A percentile compares a stretch with the other conserved stretches of the same genome.
Conservation (phyloP, 2,888 invertebrate genomes). For the Rosalia funebris region DNA sequence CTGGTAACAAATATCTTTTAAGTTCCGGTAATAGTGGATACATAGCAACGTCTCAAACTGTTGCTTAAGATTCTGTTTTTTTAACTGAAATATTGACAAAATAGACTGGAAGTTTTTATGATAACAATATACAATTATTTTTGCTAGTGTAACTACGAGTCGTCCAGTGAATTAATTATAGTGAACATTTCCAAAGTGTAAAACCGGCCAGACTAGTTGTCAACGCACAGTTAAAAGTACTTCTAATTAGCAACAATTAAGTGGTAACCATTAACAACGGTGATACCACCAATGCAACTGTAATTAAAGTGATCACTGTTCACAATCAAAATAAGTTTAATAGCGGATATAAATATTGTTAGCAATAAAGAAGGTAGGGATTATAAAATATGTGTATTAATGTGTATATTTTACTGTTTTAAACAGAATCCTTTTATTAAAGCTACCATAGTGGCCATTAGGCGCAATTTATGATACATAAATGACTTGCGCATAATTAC, state of each 20-base stretch:
- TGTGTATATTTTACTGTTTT: constrained; percentile 44
- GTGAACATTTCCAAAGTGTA: no score
- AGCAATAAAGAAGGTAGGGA: constrained; percentile 25
- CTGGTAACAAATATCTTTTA: no score
- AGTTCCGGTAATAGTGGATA: no score
- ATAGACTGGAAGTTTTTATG: no score
- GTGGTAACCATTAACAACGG: constrained; percentile 13
- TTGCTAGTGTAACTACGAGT: no score
- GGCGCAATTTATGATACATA: constrained; percentile 39
- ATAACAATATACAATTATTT: no score
- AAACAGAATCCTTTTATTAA: constrained; percentile 42
- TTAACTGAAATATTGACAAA: no score
- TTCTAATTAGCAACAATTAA: constrained; percentile 15
- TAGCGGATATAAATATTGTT: constrained; percentile 11
- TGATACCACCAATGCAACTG: constrained; percentile 9
- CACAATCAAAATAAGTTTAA: constrained; percentile 20
- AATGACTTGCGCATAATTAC: constrained; percentile 42
- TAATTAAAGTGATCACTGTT: constrained; percentile 18
- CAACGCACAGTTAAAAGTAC: not conserved
- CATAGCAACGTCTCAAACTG: no score
- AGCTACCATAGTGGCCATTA: constrained; percentile 42
- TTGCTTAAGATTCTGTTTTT: no score
- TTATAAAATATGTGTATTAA: constrained; percentile 38
- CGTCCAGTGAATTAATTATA: no score
- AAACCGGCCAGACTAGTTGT: no score